phyloP scores from a whole-genome alignment of 2,113 vertebrate species.

The Sminthopsis crassicaudata region DNA sequence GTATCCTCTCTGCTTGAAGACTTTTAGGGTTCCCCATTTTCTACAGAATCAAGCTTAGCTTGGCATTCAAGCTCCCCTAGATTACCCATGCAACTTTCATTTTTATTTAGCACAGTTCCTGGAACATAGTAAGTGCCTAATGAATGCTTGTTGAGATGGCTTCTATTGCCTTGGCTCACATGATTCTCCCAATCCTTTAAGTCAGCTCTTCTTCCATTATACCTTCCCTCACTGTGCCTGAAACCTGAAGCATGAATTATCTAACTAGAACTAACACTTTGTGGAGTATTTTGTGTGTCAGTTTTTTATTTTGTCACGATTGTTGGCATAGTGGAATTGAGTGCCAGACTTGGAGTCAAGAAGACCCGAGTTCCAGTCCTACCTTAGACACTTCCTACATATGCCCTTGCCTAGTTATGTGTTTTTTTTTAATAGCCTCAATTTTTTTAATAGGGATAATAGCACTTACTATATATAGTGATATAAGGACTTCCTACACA shows the following conservation, averaged over 20 bases:
- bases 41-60: not conserved
- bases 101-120: not conserved
- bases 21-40: not conserved
- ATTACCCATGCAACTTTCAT: not conserved
- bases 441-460: too few relatives aligned
- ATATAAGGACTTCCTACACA: too few relatives aligned
- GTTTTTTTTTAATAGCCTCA: too few relatives aligned
- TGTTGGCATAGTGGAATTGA: not conserved
- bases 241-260: not conserved
- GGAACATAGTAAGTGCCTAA: not conserved
- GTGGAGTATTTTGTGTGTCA: not conserved
- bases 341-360: not conserved
- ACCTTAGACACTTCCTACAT: not conserved
- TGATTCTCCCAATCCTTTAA: not conserved
- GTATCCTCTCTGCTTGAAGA: not conserved
- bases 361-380: not conserved
- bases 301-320: not conserved
- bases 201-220: not conserved
- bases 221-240: not conserved
- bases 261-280: not conserved
- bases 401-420: too few relatives aligned
- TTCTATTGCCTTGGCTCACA: not conserved
- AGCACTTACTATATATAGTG: too few relatives aligned
- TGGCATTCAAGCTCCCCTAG: not conserved
- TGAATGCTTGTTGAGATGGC: not conserved